Evolutionary conservation across 2,888 invertebrate species (phyloP).

Genomic region (Amphipoea lucens): DNA sequence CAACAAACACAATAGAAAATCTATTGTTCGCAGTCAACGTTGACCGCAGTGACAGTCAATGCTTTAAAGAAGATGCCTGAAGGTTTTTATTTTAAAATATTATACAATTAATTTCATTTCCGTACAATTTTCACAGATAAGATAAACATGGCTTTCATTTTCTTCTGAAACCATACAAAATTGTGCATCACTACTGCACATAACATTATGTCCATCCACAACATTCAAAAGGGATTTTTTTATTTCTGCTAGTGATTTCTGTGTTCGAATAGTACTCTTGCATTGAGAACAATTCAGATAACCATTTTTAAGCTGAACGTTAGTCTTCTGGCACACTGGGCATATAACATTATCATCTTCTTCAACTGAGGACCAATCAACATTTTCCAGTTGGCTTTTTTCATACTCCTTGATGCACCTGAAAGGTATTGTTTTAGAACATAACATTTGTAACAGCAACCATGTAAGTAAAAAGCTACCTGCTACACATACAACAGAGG

Average conservation of each 20-base stretch:
- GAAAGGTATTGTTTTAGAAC: conserved; percentile 45
- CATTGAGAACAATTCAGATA: conserved; percentile 80
- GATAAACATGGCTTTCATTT: conserved; percentile 81
- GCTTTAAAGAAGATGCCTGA: not conserved
- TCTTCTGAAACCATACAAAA: conserved; percentile 79
- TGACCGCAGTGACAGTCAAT: too few species aligned
- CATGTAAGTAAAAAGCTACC: not conserved
- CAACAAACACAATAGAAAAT: too few species aligned
- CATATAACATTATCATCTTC: conserved; percentile 86
- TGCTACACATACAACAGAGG: too few species aligned
- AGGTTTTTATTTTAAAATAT: not conserved
- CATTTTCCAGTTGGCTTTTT: conserved; percentile 79
- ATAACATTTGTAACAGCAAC: not conserved
- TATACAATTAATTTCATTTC: conserved; percentile 78
- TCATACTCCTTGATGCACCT: conserved; percentile 87
- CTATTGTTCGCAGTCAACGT: too few species aligned
- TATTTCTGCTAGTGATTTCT: conserved; percentile 75
- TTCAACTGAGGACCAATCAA: conserved; percentile 84
- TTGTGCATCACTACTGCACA: conserved; percentile 76
- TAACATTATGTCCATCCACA: conserved; percentile 78
- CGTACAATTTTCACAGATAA: conserved; percentile 82
- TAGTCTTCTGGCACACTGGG: conserved; percentile 87
- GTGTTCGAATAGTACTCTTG: conserved; percentile 75
- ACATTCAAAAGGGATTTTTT: conserved; percentile 74
- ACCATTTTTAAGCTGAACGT: conserved; percentile 72